These are phyloP conservation scores for Caenorhabditis uteleia DNA, from an alignment of 2,888 invertebrate species.

Conservation along the genomic window DNA sequence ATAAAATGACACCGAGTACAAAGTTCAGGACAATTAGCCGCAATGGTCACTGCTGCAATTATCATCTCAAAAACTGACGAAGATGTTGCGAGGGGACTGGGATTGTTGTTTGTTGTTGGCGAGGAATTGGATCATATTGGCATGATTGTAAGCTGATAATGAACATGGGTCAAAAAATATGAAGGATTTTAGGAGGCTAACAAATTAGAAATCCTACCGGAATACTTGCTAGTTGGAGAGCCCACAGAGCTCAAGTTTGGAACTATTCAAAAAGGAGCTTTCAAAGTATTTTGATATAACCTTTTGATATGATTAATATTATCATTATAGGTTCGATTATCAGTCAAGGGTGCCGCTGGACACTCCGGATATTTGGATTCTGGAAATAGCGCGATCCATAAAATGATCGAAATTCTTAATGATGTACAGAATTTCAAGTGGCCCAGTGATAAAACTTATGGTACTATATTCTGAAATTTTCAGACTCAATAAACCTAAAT, in stretches of 20 bases:
- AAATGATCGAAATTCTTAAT: slow-evolving; percentile 56
- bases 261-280: slow-evolving; percentile 64
- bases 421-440: slow-evolving; percentile 54
- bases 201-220: slow-evolving; percentile 51
- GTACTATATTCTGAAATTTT: slow-evolving; percentile 9
- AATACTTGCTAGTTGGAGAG: slow-evolving; percentile 66
- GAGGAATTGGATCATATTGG: slow-evolving; percentile 67
- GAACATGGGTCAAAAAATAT: no score
- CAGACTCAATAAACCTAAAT: no score
- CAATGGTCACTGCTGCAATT: slow-evolving; percentile 62
- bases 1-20: background rate
- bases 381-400: slow-evolving; percentile 63
- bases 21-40: slow-evolving; percentile 59
- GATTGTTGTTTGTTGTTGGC: slow-evolving; percentile 64
- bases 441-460: slow-evolving; percentile 51
- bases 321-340: slow-evolving; percentile 39
- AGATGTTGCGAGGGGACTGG: slow-evolving; percentile 51
- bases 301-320: background rate
- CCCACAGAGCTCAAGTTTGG: slow-evolving; percentile 66
- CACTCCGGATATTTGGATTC: slow-evolving; percentile 63
- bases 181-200: slow-evolving; percentile 55
- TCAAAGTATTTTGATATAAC: slow-evolving; percentile 46
- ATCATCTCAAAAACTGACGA: slow-evolving; percentile 43
- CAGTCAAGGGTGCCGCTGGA: slow-evolving; percentile 50
- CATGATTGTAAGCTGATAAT: slow-evolving; percentile 62